Conservation (phyloP, 2,888 invertebrate genomes). For the Meta bourneti region DNA sequence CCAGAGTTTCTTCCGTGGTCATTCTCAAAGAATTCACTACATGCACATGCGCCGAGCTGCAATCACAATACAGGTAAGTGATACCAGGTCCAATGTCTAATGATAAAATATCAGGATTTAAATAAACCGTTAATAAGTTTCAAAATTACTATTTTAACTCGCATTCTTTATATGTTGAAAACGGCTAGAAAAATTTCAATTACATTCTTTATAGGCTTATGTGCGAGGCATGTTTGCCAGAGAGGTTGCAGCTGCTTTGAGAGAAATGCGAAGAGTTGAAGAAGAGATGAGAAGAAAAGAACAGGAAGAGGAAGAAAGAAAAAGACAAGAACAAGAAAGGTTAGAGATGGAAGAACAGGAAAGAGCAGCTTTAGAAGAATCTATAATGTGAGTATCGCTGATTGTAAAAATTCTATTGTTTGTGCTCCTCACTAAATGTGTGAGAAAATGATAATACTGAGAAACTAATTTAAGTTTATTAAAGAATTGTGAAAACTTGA, state of each 20-base stretch:
- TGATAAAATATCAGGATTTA: neutral
- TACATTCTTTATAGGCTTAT: constrained; percentile 83
- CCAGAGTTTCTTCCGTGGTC: constrained; percentile 92
- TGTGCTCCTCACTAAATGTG: neutral
- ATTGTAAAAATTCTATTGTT: neutral
- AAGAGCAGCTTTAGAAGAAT: constrained; percentile 86
- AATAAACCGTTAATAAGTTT: neutral
- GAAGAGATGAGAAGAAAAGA: constrained; percentile 79
- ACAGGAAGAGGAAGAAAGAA: constrained; percentile 77
- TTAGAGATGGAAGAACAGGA: constrained; percentile 78
- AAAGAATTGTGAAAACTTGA: too few species aligned
- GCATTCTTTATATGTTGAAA: neutral
- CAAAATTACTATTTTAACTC: neutral
- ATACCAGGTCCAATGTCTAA: neutral
- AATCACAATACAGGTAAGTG: constrained; percentile 87
- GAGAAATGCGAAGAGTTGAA: constrained; percentile 85
- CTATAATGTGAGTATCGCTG: constrained; percentile 71
- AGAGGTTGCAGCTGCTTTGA: constrained; percentile 87
- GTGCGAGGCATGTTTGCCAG: constrained; percentile 92
- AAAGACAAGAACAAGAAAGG: constrained; percentile 77
- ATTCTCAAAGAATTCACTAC: constrained; percentile 91
- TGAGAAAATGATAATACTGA: too few species aligned
- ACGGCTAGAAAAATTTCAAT: neutral
- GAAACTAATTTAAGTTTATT: too few species aligned
- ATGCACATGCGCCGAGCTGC: constrained; percentile 90